Base-by-base conservation (phyloP, 2,888 invertebrate genomes). In the Fabriciana adippe region DNA sequence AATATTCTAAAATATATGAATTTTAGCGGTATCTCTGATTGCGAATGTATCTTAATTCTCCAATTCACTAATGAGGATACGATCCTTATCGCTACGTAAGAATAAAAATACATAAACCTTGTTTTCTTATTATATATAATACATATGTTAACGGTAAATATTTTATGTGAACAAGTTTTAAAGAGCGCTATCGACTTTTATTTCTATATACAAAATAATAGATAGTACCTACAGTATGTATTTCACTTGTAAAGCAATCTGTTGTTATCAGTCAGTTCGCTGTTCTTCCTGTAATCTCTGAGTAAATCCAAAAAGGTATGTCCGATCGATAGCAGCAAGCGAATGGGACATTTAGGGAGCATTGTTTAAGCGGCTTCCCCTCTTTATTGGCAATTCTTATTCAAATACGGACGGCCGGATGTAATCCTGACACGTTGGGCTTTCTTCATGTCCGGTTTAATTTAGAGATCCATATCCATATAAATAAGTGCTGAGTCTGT, bases 311-410 rank as follows among this genome's bases (percentile, higher is more conserved):
- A 76, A 74, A 74, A 73, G 76, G 80, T 79, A 78, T 26, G 57
- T 63, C 75, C 77, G 82, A 88, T 89, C 87, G 79, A 87, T 87
- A 85, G 80, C 78, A 84, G 83, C 26, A 48, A 8, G 84, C 81
- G 77, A 78, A 74, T 82, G 83, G 84, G 77, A 84, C 79, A 80
- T 80, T 84, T 81, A 76, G 79, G 80, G 80, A 82, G 81, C 79
- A 79, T 79, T 81, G 81, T 83, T 83, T 81, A 84, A 84, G 78
- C 81, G 79, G 72, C 78, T 81, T 79, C 73, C 74, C 78, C 74
- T 78, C 79, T 80, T 88, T 89, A 89, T 90, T 89, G 87, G 86
- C 89, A 86, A 91, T 91, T 90, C 88, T 87, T 89, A 92, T 91
- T 92, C 88, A 90, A 91, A 90, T 89, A 88, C 82, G 84, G 79